phyloP scores from a whole-genome alignment of 2,113 vertebrate species.

The Clarias gariepinus region DNA sequence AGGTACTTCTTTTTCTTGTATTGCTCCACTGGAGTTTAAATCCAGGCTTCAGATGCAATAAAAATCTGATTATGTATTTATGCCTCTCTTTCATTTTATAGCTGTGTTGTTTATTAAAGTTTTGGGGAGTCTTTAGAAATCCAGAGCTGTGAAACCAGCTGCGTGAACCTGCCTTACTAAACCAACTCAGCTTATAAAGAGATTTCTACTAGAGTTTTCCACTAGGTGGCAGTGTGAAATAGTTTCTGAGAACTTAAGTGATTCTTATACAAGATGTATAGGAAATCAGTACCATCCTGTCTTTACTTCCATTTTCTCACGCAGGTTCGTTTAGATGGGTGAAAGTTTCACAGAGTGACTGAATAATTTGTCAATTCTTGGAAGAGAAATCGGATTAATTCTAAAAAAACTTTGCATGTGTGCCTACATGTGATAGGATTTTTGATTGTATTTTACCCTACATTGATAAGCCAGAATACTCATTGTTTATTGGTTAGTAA shows the following conservation, averaged over 20 bases:
- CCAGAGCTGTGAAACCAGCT: neutral
- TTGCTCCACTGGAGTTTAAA: neutral
- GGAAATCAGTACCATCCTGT: constrained; percentile 14
- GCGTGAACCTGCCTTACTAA: neutral
- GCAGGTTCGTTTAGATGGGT: constrained; percentile 24
- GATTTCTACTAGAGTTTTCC: neutral
- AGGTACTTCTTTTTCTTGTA: neutral
- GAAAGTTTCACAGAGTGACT: constrained; percentile 13
- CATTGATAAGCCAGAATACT: constrained; percentile 4
- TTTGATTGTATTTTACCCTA: neutral
- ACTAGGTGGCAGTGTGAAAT: constrained; percentile 42
- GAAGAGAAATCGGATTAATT: constrained; percentile 21
- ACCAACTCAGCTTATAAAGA: neutral
- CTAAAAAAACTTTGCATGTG: neutral
- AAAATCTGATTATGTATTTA: neutral
- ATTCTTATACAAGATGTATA: neutral
- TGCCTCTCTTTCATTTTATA: neutral
- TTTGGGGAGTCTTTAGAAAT: neutral
- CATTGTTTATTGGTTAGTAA: neutral
- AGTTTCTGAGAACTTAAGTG: neutral
- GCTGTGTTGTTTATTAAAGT: neutral
- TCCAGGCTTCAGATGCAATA: constrained; percentile 8
- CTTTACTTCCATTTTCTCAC: neutral
- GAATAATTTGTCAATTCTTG: constrained; percentile 1
- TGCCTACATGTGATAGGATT: neutral